Percentiles rank a stretch among this genome's conserved stretches.
Evolutionary conservation across 2,113 vertebrate species (phyloP).

Genomic region (Emydocephalus ijimae): DNA sequence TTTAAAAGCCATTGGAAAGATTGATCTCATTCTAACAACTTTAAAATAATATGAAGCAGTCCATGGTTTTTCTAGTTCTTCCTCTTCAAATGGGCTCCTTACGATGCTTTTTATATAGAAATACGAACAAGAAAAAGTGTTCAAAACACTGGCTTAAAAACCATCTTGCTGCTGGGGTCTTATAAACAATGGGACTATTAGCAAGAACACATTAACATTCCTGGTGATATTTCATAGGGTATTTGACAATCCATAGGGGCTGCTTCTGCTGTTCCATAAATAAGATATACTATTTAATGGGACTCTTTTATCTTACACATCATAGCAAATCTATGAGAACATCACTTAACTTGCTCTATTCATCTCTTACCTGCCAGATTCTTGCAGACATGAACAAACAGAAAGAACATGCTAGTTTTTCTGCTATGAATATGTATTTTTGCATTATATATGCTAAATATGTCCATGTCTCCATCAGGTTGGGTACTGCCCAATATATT

Average conservation of each 20-base stretch:
- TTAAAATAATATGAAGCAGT: not conserved
- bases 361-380: conserved; percentile 58
- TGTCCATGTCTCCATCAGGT: conserved; percentile 42
- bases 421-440: conserved; percentile 59
- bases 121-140: not conserved
- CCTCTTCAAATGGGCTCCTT: not conserved
- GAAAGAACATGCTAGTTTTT: conserved; percentile 56
- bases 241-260: conserved; percentile 70
- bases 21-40: not conserved
- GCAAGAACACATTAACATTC: conserved; percentile 59
- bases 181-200: conserved; percentile 64
- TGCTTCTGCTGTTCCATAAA: conserved; percentile 68
- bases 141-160: conserved; percentile 45
- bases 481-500: conserved; percentile 52
- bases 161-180: conserved; percentile 44
- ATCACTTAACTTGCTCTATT: conserved; percentile 69
- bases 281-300: conserved; percentile 72
- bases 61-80: not conserved
- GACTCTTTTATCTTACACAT: conserved; percentile 69
- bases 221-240: conserved; percentile 59
- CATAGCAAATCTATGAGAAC: conserved; percentile 64
- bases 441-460: conserved; percentile 44
- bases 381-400: conserved; percentile 57
- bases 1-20: not conserved
- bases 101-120: not conserved